A percentile compares a stretch with the other conserved stretches of the same genome.
Conservation (phyloP, 2,888 invertebrate genomes). For the Parnassius mnemosyne region DNA sequence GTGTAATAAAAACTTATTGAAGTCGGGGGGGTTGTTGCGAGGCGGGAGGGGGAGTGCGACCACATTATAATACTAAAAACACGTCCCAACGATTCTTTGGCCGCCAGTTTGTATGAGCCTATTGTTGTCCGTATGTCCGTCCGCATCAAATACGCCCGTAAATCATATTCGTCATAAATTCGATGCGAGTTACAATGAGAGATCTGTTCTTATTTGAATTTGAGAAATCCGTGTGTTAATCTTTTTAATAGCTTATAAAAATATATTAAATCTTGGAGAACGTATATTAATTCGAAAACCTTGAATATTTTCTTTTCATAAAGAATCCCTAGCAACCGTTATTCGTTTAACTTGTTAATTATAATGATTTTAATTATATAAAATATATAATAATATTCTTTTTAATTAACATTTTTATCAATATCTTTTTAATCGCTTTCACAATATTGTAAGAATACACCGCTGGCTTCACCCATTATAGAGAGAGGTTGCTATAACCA, state of each 20-base stretch:
- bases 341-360: too few species aligned
- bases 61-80: conserved; percentile 73
- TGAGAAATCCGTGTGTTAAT: conserved; percentile 43
- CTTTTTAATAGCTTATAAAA: conserved; percentile 32
- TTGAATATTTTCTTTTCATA: too few species aligned
- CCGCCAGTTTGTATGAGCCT: conserved; percentile 59
- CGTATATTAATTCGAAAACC: neutral
- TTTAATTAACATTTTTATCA: too few species aligned
- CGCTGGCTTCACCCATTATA: too few species aligned
- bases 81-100: conserved; percentile 55
- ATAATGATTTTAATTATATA: too few species aligned
- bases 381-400: too few species aligned
- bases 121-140: conserved; percentile 74
- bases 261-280: conserved; percentile 16
- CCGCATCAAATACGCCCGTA: conserved; percentile 74
- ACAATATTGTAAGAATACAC: too few species aligned
- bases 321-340: too few species aligned
- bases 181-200: conserved; percentile 73
- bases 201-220: conserved; percentile 73
- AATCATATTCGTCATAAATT: conserved; percentile 79
- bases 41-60: conserved; percentile 53
- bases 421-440: too few species aligned
- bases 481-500: too few species aligned
- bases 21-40: conserved; percentile 28
- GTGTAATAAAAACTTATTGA: conserved; percentile 60